Evolutionary conservation across 2,113 vertebrate genomes (phyloP).

Genomic region (Protobothrops mucrosquamatus): DNA sequence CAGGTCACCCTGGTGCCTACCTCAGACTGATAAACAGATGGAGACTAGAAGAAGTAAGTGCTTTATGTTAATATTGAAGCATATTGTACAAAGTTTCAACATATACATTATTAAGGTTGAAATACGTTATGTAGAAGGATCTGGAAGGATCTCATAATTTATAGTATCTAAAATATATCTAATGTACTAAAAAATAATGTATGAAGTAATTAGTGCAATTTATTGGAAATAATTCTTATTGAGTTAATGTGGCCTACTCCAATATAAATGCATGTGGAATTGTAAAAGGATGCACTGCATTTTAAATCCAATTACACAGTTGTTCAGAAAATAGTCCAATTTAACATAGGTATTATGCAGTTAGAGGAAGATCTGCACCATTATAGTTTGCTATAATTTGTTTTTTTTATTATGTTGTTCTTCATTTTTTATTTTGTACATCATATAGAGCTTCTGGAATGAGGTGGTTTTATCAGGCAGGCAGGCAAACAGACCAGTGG

Average conservation of each 20-base stretch:
- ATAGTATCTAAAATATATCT: neutral
- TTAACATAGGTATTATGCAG: neutral
- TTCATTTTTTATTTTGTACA: neutral
- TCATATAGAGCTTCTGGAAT: too few species aligned
- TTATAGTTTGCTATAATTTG: too few species aligned
- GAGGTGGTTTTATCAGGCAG: too few species aligned
- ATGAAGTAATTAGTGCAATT: neutral
- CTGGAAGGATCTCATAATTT: neutral
- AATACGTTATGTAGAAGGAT: neutral
- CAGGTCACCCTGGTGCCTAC: conserved; percentile 91
- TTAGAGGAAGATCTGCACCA: too few species aligned
- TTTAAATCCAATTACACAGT: neutral
- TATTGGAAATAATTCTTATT: neutral
- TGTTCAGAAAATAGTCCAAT: neutral
- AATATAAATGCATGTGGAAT: neutral
- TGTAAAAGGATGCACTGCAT: neutral
- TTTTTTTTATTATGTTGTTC: neutral
- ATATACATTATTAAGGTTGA: neutral
- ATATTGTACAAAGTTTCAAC: neutral
- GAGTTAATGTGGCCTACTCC: neutral
- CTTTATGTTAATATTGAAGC: neutral
- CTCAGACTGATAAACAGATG: conserved; percentile 91
- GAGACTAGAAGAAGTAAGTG: conserved; percentile 91
- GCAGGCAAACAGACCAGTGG: too few species aligned
- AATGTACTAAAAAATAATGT: neutral